Evolutionary conservation across 2,797 vertebrate species (phyloP).

Genomic region (Leptatherina wallacei): DNA sequence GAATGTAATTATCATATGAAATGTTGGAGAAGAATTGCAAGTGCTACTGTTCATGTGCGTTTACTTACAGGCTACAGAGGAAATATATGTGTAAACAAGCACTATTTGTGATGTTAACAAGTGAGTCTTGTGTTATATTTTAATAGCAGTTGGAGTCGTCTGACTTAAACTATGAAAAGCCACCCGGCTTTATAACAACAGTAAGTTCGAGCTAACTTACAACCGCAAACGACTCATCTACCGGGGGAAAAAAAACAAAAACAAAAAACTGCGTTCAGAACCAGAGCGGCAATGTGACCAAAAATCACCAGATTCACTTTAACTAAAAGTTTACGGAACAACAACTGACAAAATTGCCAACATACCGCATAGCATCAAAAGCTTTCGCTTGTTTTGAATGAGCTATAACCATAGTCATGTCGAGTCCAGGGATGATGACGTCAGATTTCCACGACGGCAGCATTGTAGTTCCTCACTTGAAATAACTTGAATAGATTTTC

Average conservation of each 20-base stretch:
- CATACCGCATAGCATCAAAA: not conserved
- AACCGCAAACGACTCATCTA: not conserved
- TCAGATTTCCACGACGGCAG: slow-evolving; percentile 28
- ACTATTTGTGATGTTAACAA: not conserved
- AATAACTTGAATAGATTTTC: too few relatives aligned
- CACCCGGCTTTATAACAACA: not conserved
- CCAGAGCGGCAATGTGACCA: not conserved
- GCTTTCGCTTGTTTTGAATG: not conserved
- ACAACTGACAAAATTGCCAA: not conserved
- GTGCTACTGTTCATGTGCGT: not conserved
- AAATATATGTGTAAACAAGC: not conserved
- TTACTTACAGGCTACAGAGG: not conserved
- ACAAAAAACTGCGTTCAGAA: not conserved
- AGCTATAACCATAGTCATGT: slow-evolving; percentile 3
- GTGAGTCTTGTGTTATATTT: too few relatives aligned
- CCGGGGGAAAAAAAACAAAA: not conserved
- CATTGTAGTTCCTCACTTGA: slow-evolving; percentile 57
- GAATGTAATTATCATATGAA: not conserved
- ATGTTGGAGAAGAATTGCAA: not conserved
- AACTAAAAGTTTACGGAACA: not conserved
- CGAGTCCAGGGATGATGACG: slow-evolving; percentile 45
- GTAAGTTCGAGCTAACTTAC: slow-evolving; percentile 19
- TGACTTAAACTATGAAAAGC: not conserved
- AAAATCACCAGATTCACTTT: not conserved
- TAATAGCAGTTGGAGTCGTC: too few relatives aligned